Conservation (phyloP, 92 coral and sea anemone genomes). For the Montipora capitata region DNA sequence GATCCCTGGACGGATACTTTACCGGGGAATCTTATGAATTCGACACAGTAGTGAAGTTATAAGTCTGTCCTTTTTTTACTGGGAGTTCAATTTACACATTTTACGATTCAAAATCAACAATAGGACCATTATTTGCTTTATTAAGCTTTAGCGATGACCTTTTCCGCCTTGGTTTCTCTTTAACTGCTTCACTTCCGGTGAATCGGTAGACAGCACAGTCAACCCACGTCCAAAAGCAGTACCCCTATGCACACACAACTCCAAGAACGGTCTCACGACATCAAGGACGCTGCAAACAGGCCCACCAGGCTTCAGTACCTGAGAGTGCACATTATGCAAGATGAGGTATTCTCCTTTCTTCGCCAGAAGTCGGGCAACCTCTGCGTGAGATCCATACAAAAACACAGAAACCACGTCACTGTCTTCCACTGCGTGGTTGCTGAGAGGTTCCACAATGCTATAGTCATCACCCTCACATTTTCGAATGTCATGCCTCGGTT, state of each 20-base stretch:
- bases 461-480: conserved; percentile 55
- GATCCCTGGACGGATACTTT: too few species aligned
- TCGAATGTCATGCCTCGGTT: conserved; percentile 58
- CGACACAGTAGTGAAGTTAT: too few species aligned
- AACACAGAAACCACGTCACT: conserved; percentile 41
- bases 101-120: not conserved
- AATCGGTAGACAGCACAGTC: conserved; percentile 40
- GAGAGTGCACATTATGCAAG: conserved; percentile 77
- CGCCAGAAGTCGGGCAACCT: conserved; percentile 50
- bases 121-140: too few species aligned
- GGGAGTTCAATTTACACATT: too few species aligned
- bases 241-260: conserved; percentile 77
- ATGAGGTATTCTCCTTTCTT: conserved; percentile 42
- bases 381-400: conserved; percentile 78
- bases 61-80: too few species aligned
- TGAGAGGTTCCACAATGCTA: conserved; percentile 33
- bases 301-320: conserved; percentile 38
- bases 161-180: conserved; percentile 30
- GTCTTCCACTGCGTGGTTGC: not conserved
- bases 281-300: conserved; percentile 79
- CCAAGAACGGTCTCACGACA: conserved; percentile 68
- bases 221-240: conserved; percentile 76
- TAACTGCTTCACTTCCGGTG: conserved; percentile 46
- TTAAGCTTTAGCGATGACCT: not conserved
- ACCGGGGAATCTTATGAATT: too few species aligned